Evolutionary conservation across 2,888 invertebrate genomes (phyloP), one percentile per base, ranked within the genome.

Genomic region (Ormyrus nitidulus): DNA sequence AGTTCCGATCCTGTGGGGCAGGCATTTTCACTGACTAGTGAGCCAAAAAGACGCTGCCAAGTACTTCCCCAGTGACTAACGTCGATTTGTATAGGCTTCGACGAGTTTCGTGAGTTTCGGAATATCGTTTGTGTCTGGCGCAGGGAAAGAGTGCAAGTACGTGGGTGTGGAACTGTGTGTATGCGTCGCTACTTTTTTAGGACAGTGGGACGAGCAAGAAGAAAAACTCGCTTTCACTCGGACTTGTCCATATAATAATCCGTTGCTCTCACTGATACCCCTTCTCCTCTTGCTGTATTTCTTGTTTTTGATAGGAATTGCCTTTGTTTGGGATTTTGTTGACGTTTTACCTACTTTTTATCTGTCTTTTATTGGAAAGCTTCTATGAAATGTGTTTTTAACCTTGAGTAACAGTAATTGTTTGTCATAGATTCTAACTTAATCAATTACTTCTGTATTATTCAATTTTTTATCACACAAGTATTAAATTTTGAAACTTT

Each of bases 131-230:
- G 34, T 34, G 34, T 4, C 34, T 34, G 34, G 34, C 34, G 34
- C 34, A 34, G 34, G 34, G 10, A 10, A 54, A 54, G 54, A 34
- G 34, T 4, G 34, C 34, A 34, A 34, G 34, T 34, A 53, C 19
- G 44, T 44, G n/a, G 51, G 13, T 44, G 13, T 10, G 5, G 49
- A 13, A 11, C 9, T 11, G 3, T 54, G 7, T 73, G 64, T 54
- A 10, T 74, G 46, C 34, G 58, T n/a, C 75, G 53, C 53, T 65
- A 56, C 53, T 71, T 79, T 75, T 79, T 71, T 70, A 76, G 75
- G 80, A 80, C 66, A 72, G 80, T 76, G 66, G 76, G 56, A 54
- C 66, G 61, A 59, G 61, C 44, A 13, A 54, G 61, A 53, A 72
- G 51, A 61, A 77, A 66, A 54, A 54, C 19, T 68, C 46, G 59